Base-by-base conservation (phyloP, 2,888 invertebrate species). In the Lithophane socia region DNA sequence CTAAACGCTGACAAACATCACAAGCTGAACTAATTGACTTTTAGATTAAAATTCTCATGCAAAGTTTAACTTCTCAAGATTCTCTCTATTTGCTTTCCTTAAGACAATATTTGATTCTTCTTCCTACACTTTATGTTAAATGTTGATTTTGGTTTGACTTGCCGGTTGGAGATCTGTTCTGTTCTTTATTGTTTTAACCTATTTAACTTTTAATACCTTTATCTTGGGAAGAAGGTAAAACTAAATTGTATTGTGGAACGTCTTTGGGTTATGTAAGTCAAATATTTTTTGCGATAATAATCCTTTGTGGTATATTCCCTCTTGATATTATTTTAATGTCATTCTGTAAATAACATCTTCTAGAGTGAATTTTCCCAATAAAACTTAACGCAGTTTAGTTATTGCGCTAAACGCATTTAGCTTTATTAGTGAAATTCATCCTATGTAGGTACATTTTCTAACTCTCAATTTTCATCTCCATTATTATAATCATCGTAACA, bases 31-130 rank as follows among this genome's bases (percentile, higher is more conserved):
- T 85, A 86, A 87, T 88, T 86, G 88, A 86, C 84, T 87, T 86
- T 82, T 65, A 86, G 84, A 88, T 90, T 86, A 86, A 86, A 83
- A 85, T 84, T 83, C 66, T 65, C 88, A 82, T 85, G 64, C 79
- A 75, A 85, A 89, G 82, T 88, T 89, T 79, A 81, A 85, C 88
- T 88, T 86, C 86, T 87, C 87, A 87, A 79, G 80, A 75, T 83
- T 83, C 84, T 77, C 83, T 75, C 73, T 86, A 87, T 91, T 90
- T 91, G 89, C 86, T 86, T 91, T 90, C 80, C 76, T 67, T 82
- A 86, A 83, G 86, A 82, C 88, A 92, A 91, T 89, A 88, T 91
- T 92, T 89, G 89, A 89, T 89, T 29, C 29, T 88, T 86, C 69
- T 70, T 76, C 75, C 77, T 71, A 82, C 87, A 80, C 29, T 84